Evolutionary conservation across 2,113 vertebrate genomes (phyloP), one percentile per base, ranked within the genome.

Genomic region (Nematolebias whitei): DNA sequence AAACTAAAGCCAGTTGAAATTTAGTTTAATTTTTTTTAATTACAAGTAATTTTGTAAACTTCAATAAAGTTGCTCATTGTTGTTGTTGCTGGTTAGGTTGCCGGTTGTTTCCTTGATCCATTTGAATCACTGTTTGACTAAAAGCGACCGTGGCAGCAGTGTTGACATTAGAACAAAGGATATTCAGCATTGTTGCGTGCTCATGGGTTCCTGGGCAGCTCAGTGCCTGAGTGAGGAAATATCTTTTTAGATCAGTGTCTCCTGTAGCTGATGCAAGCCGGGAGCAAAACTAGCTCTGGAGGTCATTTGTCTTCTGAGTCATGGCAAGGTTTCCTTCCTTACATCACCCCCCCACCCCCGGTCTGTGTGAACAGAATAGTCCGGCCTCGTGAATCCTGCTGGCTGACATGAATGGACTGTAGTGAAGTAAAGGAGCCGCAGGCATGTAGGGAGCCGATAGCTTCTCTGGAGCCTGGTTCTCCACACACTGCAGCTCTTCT

Each of bases 251-350:
- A 57, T 26, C 47, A 16, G 11, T 32, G 55, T 57, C 72, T 74
- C 69, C 51, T 16, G 64, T 66, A 78, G 86, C 87, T 92, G 85
- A 92, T 82, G 85, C 85, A 91, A 90, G 63, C 66, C 60, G 1
- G 24, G 12, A 55, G 85, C 82, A 91, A 90, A 88, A 71, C 67
- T 24, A 73, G 71, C 62, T 80, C 61, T 70, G 79, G 78, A 84
- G 84, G 71, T 68, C 61, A 39, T 71, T 65, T 61, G 76, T 85
- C 55, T 60, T 83, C 74, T 82, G 63, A 55, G 82, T 22, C 45
- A 29, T 88, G 76, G 79, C 67, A 39, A 85, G 82, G 85, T 85
- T 89, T 88, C 80, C 85, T 86, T 44, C 26, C 71, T 60, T 44
- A 63, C 47, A 66, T 12, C 1, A 8, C n/a, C 4, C 43, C 19